A percentile compares a stretch with the other conserved stretches of the same genome.
These are phyloP conservation scores for Sebastolobus alascanus DNA, from an alignment of 2,797 vertebrate genomes.

Conservation along the genomic window DNA sequence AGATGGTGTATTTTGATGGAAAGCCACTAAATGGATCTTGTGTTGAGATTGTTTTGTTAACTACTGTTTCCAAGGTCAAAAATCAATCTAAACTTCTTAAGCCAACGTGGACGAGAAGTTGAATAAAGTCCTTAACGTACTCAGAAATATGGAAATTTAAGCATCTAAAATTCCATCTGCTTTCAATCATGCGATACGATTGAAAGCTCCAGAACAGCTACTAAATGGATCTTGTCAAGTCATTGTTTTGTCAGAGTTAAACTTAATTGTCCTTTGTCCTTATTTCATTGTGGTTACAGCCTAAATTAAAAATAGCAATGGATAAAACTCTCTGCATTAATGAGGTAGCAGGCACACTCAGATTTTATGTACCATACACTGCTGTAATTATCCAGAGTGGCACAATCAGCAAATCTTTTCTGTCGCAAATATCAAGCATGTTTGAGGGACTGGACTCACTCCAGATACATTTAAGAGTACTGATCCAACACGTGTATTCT, in stretches of 20 bases:
- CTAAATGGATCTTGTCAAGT: background rate
- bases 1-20: background rate
- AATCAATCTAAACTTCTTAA: background rate
- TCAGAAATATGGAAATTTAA: background rate
- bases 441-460: constrained; percentile 2
- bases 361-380: constrained; percentile 3
- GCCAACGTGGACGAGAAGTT: background rate
- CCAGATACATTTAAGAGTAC: background rate
- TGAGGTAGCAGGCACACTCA: background rate
- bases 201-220: background rate
- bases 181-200: background rate
- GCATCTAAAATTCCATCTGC: background rate
- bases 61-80: background rate
- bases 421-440: background rate
- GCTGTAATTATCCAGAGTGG: background rate
- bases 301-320: constrained; percentile 1
- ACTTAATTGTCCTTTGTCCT: background rate
- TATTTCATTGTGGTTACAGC: background rate
- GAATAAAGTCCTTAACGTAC: background rate
- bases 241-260: background rate
- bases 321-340: constrained; percentile 1
- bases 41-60: background rate
- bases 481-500: background rate
- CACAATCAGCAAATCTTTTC: background rate
- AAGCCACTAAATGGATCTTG: background rate